phyloP scores from a whole-genome alignment of 2,797 vertebrate genomes.

The Pangasius djambal region DNA sequence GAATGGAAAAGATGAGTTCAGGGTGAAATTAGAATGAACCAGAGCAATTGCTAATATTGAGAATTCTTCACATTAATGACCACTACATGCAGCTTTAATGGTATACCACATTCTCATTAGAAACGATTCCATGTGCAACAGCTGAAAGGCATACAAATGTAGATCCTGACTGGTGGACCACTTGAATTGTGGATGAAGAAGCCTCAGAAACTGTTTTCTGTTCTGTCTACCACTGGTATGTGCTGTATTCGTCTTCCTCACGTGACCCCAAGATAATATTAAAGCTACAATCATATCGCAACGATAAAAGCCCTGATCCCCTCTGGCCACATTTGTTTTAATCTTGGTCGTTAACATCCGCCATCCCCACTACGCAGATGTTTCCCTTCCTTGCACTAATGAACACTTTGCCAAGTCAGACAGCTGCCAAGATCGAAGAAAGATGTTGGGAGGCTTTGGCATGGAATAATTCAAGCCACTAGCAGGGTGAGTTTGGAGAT shows the following conservation, averaged over 20 bases:
- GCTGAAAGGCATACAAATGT: conserved; percentile 16
- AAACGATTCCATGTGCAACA: not conserved
- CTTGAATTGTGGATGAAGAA: conserved; percentile 46
- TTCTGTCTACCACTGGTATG: not conserved
- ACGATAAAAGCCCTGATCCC: not conserved
- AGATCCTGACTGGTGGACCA: conserved; percentile 24
- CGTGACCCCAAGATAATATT: conserved; percentile 49
- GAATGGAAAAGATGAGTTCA: not conserved
- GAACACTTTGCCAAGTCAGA: conserved; percentile 68
- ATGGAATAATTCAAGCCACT: conserved; percentile 59
- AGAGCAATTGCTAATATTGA: not conserved
- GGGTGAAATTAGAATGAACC: not conserved
- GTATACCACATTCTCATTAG: not conserved
- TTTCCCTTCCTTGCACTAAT: conserved; percentile 67
- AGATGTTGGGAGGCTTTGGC: conserved; percentile 67
- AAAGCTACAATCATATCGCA: not conserved
- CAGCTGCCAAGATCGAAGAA: conserved; percentile 63
- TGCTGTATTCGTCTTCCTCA: conserved; percentile 48
- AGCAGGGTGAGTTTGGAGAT: conserved; percentile 39
- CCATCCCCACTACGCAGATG: conserved; percentile 11
- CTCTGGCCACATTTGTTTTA: conserved; percentile 14
- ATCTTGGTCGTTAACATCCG: conserved; percentile 8
- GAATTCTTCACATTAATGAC: conserved; percentile 1
- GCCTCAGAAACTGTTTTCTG: conserved; percentile 33
- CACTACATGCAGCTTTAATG: not conserved